These are phyloP conservation scores for Acanthochromis polyacanthus DNA, from an alignment of 2,113 vertebrate species.

Conservation along the genomic window DNA sequence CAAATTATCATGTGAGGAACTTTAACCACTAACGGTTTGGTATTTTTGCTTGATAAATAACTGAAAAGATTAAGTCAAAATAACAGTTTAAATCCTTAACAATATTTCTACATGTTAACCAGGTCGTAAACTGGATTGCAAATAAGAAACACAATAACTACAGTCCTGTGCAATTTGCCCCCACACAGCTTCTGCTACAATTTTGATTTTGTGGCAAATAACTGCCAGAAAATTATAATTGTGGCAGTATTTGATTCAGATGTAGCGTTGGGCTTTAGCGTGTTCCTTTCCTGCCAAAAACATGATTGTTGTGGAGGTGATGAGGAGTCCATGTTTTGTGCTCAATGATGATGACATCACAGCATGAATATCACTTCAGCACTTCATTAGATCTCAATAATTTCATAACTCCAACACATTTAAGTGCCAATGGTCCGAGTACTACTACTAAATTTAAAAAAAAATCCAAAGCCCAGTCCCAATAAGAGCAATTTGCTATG, in stretches of 20 bases:
- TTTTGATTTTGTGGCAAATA: too few relatives aligned
- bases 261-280: neutral
- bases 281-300: neutral
- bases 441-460: neutral
- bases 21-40: neutral
- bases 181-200: too few relatives aligned
- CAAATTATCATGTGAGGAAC: too few relatives aligned
- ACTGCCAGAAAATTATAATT: neutral
- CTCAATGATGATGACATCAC: constrained; percentile 29
- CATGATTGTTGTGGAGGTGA: constrained; percentile 21
- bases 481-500: constrained; percentile 7
- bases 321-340: constrained; percentile 25
- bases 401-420: constrained; percentile 23
- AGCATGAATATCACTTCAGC: constrained; percentile 1
- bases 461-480: neutral
- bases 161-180: too few relatives aligned
- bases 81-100: too few relatives aligned
- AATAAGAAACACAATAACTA: too few relatives aligned
- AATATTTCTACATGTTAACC: too few relatives aligned
- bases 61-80: neutral
- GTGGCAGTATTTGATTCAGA: constrained; percentile 1
- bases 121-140: too few relatives aligned
- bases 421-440: constrained; percentile 4
- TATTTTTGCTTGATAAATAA: constrained; percentile 6
- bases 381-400: constrained; percentile 14